These are phyloP conservation scores for Pogonus chalceus DNA, from an alignment of 1,140 invertebrate genomes.

Conservation along the genomic window DNA sequence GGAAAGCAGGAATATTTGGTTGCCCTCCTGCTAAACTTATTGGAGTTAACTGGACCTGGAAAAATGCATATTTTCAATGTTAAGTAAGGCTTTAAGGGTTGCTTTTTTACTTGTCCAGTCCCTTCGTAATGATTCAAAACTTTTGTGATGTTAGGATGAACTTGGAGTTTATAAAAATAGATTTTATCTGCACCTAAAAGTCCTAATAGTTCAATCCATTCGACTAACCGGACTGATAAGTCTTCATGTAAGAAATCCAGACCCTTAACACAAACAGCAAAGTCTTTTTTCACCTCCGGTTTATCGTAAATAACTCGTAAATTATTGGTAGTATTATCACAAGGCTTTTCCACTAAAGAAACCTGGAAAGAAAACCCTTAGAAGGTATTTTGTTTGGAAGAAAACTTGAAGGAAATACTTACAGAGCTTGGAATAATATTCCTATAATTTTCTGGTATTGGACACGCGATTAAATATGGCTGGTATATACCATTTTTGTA, in stretches of 20 bases:
- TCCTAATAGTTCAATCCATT: conserved; percentile 86
- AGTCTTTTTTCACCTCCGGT: conserved; percentile 60
- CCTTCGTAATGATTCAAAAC: conserved; percentile 73
- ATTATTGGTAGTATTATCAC: conserved; percentile 78
- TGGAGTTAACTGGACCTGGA: conserved; percentile 77
- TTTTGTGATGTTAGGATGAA: conserved; percentile 85
- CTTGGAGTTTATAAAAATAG: conserved; percentile 83
- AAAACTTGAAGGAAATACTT: too few relatives aligned
- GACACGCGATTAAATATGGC: conserved; percentile 82
- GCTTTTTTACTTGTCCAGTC: conserved; percentile 56
- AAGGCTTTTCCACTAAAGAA: conserved; percentile 74
- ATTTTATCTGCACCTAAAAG: conserved; percentile 86
- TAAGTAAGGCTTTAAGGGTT: too few relatives aligned
- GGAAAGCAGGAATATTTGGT: conserved; percentile 78
- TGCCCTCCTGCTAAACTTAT: conserved; percentile 83
- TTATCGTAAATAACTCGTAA: conserved; percentile 75
- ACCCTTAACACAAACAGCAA: conserved; percentile 91
- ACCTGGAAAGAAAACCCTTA: too few relatives aligned
- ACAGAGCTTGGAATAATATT: conserved; percentile 67
- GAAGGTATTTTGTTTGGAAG: too few relatives aligned
- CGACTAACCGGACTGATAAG: conserved; percentile 77
- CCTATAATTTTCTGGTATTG: conserved; percentile 64
- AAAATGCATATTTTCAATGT: too few relatives aligned
- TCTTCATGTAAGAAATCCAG: conserved; percentile 88
- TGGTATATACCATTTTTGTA: conserved; percentile 87